These are phyloP conservation scores for Phodopus roborovskii DNA, from an alignment of 2,113 vertebrate genomes.

Conservation along the genomic window DNA sequence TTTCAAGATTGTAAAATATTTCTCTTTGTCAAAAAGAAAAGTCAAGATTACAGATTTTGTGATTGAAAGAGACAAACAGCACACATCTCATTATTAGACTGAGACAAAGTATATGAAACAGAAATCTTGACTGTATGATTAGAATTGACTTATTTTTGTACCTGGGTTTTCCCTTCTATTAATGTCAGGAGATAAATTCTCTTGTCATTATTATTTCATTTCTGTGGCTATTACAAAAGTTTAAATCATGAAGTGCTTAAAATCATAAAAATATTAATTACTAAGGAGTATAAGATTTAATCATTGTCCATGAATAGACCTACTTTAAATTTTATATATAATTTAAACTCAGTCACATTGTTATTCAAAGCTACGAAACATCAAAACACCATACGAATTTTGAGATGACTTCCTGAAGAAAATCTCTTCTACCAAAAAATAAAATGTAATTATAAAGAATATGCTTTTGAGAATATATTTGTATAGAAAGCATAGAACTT, in stretches of 20 bases:
- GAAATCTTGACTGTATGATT: neutral
- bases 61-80: constrained; percentile 11
- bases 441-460: constrained; percentile 38
- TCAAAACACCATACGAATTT: neutral
- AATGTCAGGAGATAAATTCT: neutral
- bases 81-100: neutral
- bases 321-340: constrained; percentile 11
- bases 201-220: neutral
- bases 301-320: neutral
- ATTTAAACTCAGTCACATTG: neutral
- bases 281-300: neutral
- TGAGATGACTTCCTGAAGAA: neutral
- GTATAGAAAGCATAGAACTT: neutral
- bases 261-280: constrained; percentile 42
- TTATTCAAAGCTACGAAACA: constrained; percentile 5
- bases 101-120: neutral
- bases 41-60: constrained; percentile 28
- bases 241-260: neutral
- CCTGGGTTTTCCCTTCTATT: neutral
- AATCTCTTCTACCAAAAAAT: neutral
- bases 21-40: constrained; percentile 32
- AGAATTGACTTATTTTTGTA: neutral
- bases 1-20: constrained; percentile 11
- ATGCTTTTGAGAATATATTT: neutral
- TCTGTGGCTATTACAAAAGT: neutral